Conservation (phyloP, 2,888 invertebrate genomes). For the Hipparchia sbordonii region DNA sequence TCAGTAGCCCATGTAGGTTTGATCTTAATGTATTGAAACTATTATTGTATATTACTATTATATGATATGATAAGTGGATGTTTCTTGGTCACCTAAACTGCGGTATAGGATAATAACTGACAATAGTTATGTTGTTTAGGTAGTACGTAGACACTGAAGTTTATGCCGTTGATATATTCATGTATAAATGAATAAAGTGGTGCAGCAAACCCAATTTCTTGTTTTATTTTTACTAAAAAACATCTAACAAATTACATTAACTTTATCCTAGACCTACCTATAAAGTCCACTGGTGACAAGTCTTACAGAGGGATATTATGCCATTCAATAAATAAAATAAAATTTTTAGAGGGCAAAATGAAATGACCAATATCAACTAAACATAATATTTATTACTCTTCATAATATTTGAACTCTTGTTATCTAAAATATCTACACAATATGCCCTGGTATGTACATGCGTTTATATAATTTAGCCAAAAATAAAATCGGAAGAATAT, state of each 20-base stretch:
- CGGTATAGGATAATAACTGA: conserved; percentile 76
- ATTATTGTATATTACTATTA: conserved; percentile 38
- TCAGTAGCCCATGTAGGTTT: conserved; percentile 35
- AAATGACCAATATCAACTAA: conserved; percentile 67
- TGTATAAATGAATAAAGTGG: conserved; percentile 77
- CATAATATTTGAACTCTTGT: conserved; percentile 81
- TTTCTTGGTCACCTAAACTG: conserved; percentile 67
- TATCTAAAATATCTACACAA: conserved; percentile 79
- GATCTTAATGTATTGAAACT: conserved; percentile 42
- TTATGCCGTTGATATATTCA: conserved; percentile 80
- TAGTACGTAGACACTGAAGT: conserved; percentile 80
- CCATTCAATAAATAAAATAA: too few relatives aligned
- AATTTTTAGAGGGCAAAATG: conserved; percentile 35
- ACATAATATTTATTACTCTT: conserved; percentile 79
- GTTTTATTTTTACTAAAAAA: conserved; percentile 37
- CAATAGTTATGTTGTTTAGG: conserved; percentile 81
- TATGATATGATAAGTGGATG: conserved; percentile 51
- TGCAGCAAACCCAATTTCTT: conserved; percentile 57
- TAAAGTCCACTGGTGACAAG: too few relatives aligned
- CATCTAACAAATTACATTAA: too few relatives aligned
- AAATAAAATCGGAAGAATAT: conserved; percentile 74
- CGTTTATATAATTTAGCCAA: conserved; percentile 59
- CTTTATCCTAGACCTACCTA: too few relatives aligned
- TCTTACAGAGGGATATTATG: too few relatives aligned
- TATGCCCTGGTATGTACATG: conserved; percentile 77